Evolutionary conservation across 2,888 invertebrate genomes (phyloP), one percentile per base, ranked within the genome.

Genomic region (Napeogenes sylphis): DNA sequence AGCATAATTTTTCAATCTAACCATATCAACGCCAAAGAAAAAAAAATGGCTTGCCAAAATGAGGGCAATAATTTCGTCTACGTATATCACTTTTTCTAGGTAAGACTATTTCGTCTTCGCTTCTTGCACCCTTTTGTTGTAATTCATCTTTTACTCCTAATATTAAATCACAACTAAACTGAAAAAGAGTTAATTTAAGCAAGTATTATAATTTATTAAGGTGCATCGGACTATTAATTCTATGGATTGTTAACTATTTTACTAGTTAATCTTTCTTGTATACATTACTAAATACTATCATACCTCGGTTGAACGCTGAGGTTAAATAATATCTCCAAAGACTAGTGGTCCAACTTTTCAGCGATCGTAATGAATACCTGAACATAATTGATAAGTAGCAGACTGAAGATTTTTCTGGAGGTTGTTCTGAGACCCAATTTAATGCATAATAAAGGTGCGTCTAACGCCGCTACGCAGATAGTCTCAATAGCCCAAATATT

Each of bases 31-130:
- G 56, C 94, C 94, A 30, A 93, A 94, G 56, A 92, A 87, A 54
- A 73, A n/a, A 92, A 94, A 91, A 71, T 95, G 95, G 67, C 92
- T 82, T 1, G 93, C 93, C 92, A 94, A 93, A n/a, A 92, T 89
- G 21, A 91, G 75, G 0, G 94, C 94, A 4, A 92, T 80, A 63
- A 91, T 82, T 71, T 91, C 89, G 73, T 94, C 91, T 4, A 92
- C 88, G 58, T 88, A 89, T 0, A 93, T 75, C 33, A 95, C 77
- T 71, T 92, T 93, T 73, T 94, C 92, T 61, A 95, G 21, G 78
- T 51, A 94, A 86, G 68, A 94, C 93, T 61, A 89, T 84, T 61
- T 87, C 82, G 14, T 84, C 72, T 73, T 58, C 51, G 51, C 10
- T 30, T 10, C 51, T 6, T 30, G 21, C 30, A 51, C 51, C 30